Conservation (phyloP, 1,140 invertebrate species). For the Formica exsecta region DNA sequence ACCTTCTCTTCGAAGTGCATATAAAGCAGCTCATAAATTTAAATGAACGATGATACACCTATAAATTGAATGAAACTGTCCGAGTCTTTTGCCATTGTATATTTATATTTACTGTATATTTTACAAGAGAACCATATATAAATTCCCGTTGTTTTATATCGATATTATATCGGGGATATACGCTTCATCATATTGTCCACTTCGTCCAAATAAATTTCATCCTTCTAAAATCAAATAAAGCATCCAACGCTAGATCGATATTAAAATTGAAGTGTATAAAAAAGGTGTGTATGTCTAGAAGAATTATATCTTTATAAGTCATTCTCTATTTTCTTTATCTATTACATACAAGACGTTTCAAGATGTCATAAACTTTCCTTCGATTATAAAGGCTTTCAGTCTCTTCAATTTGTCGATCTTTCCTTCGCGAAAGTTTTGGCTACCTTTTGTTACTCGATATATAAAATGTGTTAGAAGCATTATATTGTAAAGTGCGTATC, state of each 20-base stretch:
- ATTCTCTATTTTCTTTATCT: neutral
- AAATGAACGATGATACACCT: slow-evolving; percentile 18
- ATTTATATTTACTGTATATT: slow-evolving; percentile 16
- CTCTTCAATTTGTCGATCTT: slow-evolving; percentile 12
- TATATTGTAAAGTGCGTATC: slow-evolving; percentile 43
- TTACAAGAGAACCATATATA: slow-evolving; percentile 24
- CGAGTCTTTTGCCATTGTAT: neutral
- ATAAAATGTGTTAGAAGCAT: slow-evolving; percentile 36
- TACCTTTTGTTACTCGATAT: slow-evolving; percentile 13
- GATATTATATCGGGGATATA: neutral
- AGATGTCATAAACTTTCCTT: neutral
- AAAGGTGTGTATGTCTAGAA: too few relatives aligned
- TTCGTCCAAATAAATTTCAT: slow-evolving; percentile 19
- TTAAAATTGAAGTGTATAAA: neutral
- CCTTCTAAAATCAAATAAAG: neutral
- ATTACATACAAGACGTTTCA: neutral
- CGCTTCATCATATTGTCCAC: neutral
- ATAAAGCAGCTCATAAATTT: slow-evolving; percentile 30
- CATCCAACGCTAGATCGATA: neutral
- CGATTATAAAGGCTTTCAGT: neutral
- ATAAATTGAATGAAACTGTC: slow-evolving; percentile 22
- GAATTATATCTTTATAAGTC: neutral
- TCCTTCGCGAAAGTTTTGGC: neutral
- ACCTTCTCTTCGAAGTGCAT: neutral
- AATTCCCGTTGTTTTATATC: slow-evolving; percentile 23